Conservation (phyloP, 2,113 vertebrate genomes). For the Microtus richardsoni region DNA sequence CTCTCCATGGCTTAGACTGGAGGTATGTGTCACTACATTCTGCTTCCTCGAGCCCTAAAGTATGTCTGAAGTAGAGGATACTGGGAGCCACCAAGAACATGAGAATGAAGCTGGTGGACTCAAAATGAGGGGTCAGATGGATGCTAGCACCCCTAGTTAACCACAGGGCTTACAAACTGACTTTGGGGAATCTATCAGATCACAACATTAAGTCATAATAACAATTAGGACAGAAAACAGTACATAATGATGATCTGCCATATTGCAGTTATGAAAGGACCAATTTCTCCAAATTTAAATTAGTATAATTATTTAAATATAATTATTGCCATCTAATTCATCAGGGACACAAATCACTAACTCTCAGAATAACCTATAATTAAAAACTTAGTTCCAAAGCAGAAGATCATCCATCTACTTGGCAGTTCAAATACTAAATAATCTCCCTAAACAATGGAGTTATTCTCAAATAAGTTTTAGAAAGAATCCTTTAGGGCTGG, state of each 20-base stretch:
- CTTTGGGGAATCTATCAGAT: neutral
- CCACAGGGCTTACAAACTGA: neutral
- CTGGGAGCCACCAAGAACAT: neutral
- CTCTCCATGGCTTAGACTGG: neutral
- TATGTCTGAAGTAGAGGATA: neutral
- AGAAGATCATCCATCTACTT: neutral
- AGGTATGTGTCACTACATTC: neutral
- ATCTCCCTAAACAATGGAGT: too few relatives aligned
- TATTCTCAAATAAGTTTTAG: neutral
- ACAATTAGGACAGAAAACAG: neutral
- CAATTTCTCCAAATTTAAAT: neutral
- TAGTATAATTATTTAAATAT: neutral
- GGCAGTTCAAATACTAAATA: neutral
- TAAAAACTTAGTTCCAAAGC: constrained; percentile 5
- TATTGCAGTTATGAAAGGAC: neutral
- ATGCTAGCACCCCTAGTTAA: too few relatives aligned
- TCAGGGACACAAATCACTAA: neutral
- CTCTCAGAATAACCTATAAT: neutral
- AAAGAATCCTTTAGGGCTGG: neutral
- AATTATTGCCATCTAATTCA: neutral
- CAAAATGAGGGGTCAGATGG: too few relatives aligned
- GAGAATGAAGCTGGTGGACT: neutral
- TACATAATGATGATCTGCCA: too few relatives aligned
- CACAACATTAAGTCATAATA: neutral
- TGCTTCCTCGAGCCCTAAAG: neutral